These are phyloP conservation scores for Stenurella melanura DNA, from an alignment of 2,888 invertebrate genomes.

Conservation along the genomic window DNA sequence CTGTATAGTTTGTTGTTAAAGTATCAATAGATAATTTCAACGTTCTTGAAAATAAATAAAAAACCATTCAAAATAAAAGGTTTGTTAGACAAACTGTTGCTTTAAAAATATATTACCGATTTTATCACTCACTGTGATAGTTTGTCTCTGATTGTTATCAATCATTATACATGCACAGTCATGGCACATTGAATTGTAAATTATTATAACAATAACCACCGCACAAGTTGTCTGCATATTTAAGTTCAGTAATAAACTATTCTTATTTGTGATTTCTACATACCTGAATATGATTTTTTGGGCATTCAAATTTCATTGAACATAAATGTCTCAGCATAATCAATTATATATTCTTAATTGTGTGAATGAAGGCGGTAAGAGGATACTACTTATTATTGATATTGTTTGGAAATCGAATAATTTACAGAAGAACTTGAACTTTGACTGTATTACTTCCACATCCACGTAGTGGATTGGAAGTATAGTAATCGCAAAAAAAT, in stretches of 20 bases:
- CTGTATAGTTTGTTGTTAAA: not conserved
- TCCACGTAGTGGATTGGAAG: too few species aligned
- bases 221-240: constrained; percentile 67
- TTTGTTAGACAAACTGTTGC: constrained; percentile 24
- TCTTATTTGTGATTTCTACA: constrained; percentile 46
- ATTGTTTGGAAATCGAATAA: too few species aligned
- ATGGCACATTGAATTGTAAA: constrained; percentile 70
- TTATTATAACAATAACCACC: constrained; percentile 66
- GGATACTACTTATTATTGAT: too few species aligned
- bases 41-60: not conserved
- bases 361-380: not conserved
- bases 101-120: constrained; percentile 50
- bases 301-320: constrained; percentile 20
- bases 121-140: constrained; percentile 46
- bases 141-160: constrained; percentile 63
- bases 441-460: too few species aligned
- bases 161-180: constrained; percentile 69
- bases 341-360: not conserved
- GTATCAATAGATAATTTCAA: not conserved
- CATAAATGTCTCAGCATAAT: not conserved
- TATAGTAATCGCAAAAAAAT: too few species aligned
- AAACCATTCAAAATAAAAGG: not conserved
- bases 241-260: constrained; percentile 66
- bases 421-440: too few species aligned
- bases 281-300: constrained; percentile 26